These are phyloP conservation scores for Scaptomyza cyrtandrae DNA, from an alignment of 2,888 invertebrate species.

Conservation along the genomic window DNA sequence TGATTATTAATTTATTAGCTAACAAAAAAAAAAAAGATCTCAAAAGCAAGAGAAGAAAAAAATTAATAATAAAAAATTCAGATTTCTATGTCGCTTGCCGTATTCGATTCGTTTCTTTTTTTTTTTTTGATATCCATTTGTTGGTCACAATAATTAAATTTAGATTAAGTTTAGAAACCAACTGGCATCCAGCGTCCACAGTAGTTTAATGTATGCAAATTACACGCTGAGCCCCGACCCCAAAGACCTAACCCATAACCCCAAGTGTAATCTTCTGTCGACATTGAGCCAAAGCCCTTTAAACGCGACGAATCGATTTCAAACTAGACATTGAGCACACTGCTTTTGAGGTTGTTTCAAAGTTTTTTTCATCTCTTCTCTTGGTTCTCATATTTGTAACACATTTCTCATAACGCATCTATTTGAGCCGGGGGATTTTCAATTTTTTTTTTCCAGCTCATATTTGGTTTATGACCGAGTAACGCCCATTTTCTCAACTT, in stretches of 20 bases:
- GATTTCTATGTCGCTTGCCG: constrained; percentile 58
- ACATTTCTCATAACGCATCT: constrained; percentile 43
- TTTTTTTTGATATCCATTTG: constrained; percentile 57
- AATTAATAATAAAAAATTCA: constrained; percentile 42
- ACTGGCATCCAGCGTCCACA: constrained; percentile 58
- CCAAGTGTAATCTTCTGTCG: constrained; percentile 56
- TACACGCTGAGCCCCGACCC: constrained; percentile 59
- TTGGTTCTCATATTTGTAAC: constrained; percentile 53
- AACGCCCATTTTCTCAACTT: constrained; percentile 77
- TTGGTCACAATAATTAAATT: constrained; percentile 79
- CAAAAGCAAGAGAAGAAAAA: constrained; percentile 27
- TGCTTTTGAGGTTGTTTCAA: constrained; percentile 10
- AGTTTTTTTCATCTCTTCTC: constrained; percentile 3
- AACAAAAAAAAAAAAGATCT: constrained; percentile 45
- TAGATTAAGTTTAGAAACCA: constrained; percentile 74
- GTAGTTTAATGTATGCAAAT: constrained; percentile 80
- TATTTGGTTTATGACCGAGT: constrained; percentile 65
- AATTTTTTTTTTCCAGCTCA: constrained; percentile 15
- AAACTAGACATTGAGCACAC: constrained; percentile 67
- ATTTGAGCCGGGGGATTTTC: constrained; percentile 26
- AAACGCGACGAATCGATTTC: constrained; percentile 75
- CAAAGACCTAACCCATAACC: constrained; percentile 19
- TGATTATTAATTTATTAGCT: constrained; percentile 79
- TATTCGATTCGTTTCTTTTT: constrained; percentile 38
- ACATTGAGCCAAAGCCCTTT: constrained; percentile 75